Conservation (phyloP, 2,888 invertebrate genomes). For the Xanthia togata region DNA sequence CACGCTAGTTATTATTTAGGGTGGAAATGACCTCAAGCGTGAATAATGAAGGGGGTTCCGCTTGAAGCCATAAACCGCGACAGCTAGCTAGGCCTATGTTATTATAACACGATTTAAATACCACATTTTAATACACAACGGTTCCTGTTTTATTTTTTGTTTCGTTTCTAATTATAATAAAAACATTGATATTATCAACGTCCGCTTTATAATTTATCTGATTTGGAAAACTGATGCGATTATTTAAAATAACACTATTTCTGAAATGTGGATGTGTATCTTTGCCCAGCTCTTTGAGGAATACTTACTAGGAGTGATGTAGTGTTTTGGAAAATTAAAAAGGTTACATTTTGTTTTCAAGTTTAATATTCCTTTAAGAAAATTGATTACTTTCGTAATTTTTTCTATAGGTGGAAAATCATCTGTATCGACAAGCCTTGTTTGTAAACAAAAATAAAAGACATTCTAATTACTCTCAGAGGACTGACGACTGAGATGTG, state of each 20-base stretch:
- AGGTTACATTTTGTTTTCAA: not conserved
- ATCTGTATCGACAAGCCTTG: not conserved
- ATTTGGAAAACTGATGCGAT: not conserved
- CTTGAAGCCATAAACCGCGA: slow-evolving; percentile 47
- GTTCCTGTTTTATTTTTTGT: slow-evolving; percentile 4
- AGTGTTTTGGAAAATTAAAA: not conserved
- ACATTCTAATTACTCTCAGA: slow-evolving; percentile 25
- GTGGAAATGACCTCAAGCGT: slow-evolving; percentile 42
- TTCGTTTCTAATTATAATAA: slow-evolving; percentile 4
- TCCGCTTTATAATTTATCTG: not conserved
- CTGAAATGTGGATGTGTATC: not conserved
- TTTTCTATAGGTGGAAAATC: not conserved
- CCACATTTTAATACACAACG: not conserved
- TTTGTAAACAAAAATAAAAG: slow-evolving; percentile 28
- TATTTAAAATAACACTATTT: not conserved
- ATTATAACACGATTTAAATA: slow-evolving; percentile 36
- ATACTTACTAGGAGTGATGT: not conserved
- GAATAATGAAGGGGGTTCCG: slow-evolving; percentile 50
- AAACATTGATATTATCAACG: not conserved
- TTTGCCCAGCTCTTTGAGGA: not conserved
- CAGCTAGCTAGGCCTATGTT: slow-evolving; percentile 33
- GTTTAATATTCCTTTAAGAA: not conserved
- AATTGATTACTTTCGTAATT: not conserved
- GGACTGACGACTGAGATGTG: slow-evolving; percentile 33
- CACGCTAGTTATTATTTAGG: slow-evolving; percentile 38